Evolutionary conservation across 2,888 invertebrate genomes (phyloP).

Genomic region (Pandemis heparana): DNA sequence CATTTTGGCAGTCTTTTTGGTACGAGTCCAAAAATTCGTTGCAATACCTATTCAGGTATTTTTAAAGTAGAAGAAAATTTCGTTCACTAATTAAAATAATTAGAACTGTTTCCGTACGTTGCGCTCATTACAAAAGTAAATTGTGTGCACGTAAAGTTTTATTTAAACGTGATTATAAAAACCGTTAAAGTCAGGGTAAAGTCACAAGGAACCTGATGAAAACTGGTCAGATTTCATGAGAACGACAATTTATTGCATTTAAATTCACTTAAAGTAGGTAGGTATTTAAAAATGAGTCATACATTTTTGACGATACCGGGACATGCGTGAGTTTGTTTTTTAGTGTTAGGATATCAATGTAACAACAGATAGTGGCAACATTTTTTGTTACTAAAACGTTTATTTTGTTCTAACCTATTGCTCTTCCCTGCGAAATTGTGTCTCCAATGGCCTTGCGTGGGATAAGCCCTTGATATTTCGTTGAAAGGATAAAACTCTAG

Average conservation of each 20-base stretch:
- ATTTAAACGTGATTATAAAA: background rate
- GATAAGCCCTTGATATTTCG: conserved; percentile 49
- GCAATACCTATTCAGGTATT: conserved; percentile 10
- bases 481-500: conserved; percentile 45
- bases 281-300: too few relatives aligned
- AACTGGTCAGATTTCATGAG: too few relatives aligned
- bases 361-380: too few relatives aligned
- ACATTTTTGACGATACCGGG: too few relatives aligned
- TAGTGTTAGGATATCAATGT: too few relatives aligned
- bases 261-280: too few relatives aligned
- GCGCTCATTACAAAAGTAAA: background rate
- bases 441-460: conserved; percentile 25
- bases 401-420: conserved; percentile 5
- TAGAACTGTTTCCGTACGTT: background rate
- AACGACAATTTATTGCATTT: too few relatives aligned
- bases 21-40: conserved; percentile 20
- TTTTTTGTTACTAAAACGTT: background rate
- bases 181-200: too few relatives aligned
- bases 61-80: background rate
- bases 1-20: conserved; percentile 26
- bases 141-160: background rate
- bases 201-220: too few relatives aligned
- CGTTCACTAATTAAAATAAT: conserved; percentile 1
- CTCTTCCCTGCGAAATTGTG: conserved; percentile 11
- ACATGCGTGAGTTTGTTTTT: too few relatives aligned